These are phyloP conservation scores for Theristicus caerulescens DNA, from an alignment of 2,113 vertebrate genomes.

Conservation along the genomic window DNA sequence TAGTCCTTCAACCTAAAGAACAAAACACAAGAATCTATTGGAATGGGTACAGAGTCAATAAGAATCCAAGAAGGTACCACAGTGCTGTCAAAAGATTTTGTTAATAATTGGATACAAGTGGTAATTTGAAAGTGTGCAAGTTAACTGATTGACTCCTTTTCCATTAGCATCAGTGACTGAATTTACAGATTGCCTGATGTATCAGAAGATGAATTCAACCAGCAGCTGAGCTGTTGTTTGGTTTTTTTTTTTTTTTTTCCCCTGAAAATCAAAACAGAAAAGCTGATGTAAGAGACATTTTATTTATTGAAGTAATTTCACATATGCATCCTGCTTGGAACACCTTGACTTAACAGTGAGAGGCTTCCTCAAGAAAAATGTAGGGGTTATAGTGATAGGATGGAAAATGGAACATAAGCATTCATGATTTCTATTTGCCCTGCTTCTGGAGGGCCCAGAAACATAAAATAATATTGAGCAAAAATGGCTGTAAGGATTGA, in stretches of 20 bases:
- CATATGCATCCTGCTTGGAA: neutral
- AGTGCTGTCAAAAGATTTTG: neutral
- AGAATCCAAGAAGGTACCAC: neutral
- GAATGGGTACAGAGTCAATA: neutral
- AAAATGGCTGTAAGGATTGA: neutral
- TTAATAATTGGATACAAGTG: neutral
- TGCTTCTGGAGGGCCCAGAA: neutral
- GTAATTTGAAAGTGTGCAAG: neutral
- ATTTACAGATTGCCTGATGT: neutral
- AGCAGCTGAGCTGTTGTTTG: neutral
- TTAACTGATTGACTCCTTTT: neutral
- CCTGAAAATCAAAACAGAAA: neutral
- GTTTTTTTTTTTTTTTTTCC: too few species aligned
- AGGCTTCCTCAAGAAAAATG: neutral
- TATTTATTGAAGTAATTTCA: neutral
- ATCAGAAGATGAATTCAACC: neutral
- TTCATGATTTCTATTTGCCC: neutral
- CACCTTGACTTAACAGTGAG: neutral
- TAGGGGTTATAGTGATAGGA: neutral
- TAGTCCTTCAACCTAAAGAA: neutral
- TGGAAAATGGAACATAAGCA: neutral
- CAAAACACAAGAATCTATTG: neutral
- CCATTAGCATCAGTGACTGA: neutral
- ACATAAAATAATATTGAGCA: neutral
- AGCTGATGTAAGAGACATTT: neutral